Evolutionary conservation across 2,888 invertebrate species (phyloP), one percentile per base, ranked within the genome.

Genomic region (Drosophila neutralis): DNA sequence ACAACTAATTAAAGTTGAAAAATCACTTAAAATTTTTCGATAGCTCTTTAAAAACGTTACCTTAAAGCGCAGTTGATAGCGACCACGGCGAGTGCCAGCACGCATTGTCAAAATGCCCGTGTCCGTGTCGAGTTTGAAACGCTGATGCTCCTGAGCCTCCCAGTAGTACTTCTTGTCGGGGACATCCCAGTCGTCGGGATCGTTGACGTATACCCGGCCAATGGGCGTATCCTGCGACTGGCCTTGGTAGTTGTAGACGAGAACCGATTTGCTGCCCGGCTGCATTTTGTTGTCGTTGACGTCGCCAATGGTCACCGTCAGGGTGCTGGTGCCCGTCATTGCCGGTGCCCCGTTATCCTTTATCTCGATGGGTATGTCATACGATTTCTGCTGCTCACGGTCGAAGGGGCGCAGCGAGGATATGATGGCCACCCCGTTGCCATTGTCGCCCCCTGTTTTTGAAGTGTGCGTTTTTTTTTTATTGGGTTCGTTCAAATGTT

Each of bases 261-360:
- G 96, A 91, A 99, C 98, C 81, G 98, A 97, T 94, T 99, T 99
- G 52, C 97, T 96, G 27, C 99, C 99, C 13, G 98, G 98, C 92
- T 97, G 97, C 98, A 99, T 99, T 94, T 98, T 97, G 94, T 99
- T 98, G 93, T 99, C 99, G 93, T 99, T 99, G 45, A 97, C 97
- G 93, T 99, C 99, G 45, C 98, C 99, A 83, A 99, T 98, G 66
- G 98, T 97, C 40, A 99, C 97, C 0, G 98, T 98, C 52, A 99
- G 94, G 0, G 98, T 98, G 91, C 98, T 98, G 36, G 98, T 98
- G 73, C 98, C 98, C 15, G 98, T 97, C 97, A 98, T 97, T 0
- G 97, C 96, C 40, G 98, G 98, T 83, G 97, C 97, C 38, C 99
- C 98, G 86, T 97, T 97, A 94, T 99, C 99, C 93, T 97, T 98